Base-by-base conservation (phyloP, 2,888 invertebrate species). In the Nemurella pictetii region DNA sequence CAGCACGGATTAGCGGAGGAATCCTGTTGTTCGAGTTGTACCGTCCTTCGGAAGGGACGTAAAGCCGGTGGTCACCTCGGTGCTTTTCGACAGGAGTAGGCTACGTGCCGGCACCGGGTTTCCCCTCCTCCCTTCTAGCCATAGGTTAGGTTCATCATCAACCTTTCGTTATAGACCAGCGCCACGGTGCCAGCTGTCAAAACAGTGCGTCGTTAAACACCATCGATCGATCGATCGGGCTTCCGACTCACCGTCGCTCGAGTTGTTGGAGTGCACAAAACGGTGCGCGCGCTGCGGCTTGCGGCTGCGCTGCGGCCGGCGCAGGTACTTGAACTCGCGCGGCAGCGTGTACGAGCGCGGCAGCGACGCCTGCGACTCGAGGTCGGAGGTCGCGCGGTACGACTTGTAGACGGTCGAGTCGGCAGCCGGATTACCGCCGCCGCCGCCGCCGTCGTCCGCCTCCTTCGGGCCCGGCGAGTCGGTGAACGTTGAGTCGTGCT, bases 301-400 rank as follows among this genome's bases (percentile, higher is more conserved):
- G 86, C 92, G 89, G 55, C 91, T 91, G 86, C 89, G 90, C n/a
- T n/a, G n/a, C 15, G 88, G 92, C 86, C 94, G 91, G 55, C 95
- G 90, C 91, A 95, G 95, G 91, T 96, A 96, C 88, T 96, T 95
- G 90, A 96, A 96, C 91, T 96, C 96, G 25, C 96, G 93, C 0
- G 96, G 96, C 83, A 97, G 91, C 0, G 96, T 97, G 89, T 96
- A 96, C 32, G 96, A 96, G 28, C 96, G 93, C 0, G 97, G 96
- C 84, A 96, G 91, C 0, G 96, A 96, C 87, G 96, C 93, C 93
- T 96, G 93, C 89, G 88, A 92, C 89, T 95, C 95, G 87, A 95
- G 93, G 89, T 95, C 95, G 80, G 95, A 95, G 85, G 94, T 93
- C 35, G 93, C 92, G 3, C 94, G 89, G 77, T 92, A 93, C 1